A percentile compares a stretch with the other conserved stretches of the same genome.
phyloP scores from a whole-genome alignment of 2,797 vertebrate species.

The Pangasius krempfi region DNA sequence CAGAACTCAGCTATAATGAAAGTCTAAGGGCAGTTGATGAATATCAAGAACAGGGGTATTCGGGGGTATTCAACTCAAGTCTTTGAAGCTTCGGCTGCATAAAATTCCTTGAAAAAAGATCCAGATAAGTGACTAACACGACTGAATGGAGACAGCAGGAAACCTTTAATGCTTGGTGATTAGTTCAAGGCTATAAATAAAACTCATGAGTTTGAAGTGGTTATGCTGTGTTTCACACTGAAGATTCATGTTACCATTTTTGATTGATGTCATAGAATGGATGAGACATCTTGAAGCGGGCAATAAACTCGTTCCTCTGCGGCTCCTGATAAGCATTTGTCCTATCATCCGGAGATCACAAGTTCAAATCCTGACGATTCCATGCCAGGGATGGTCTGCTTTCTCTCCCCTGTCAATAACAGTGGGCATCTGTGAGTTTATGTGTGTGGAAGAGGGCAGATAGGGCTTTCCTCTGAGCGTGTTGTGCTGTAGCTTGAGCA shows the following conservation, averaged over 20 bases:
- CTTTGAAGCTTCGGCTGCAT: not conserved
- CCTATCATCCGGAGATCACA: too few relatives aligned
- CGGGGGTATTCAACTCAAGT: not conserved
- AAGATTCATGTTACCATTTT: not conserved
- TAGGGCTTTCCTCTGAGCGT: not conserved
- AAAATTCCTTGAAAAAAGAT: not conserved
- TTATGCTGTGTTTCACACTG: not conserved
- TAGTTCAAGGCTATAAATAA: not conserved
- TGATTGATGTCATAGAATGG: not conserved
- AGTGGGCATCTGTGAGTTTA: not conserved
- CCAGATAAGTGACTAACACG: not conserved
- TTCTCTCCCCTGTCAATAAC: not conserved
- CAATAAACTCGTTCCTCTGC: not conserved
- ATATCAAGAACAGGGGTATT: not conserved
- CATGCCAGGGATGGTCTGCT: not conserved
- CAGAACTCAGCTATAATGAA: not conserved
- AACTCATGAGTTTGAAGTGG: not conserved
- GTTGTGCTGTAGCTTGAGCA: not conserved
- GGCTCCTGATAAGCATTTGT: not conserved
- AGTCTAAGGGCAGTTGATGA: constrained; percentile 6
- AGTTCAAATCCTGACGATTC: not conserved
- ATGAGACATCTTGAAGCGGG: not conserved
- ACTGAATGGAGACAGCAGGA: not conserved
- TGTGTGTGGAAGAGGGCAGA: not conserved
- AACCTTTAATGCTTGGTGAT: not conserved